Percentiles rank a stretch among this genome's conserved stretches.
phyloP scores from a whole-genome alignment of 2,888 invertebrate genomes.

The Esperia sulphurella region DNA sequence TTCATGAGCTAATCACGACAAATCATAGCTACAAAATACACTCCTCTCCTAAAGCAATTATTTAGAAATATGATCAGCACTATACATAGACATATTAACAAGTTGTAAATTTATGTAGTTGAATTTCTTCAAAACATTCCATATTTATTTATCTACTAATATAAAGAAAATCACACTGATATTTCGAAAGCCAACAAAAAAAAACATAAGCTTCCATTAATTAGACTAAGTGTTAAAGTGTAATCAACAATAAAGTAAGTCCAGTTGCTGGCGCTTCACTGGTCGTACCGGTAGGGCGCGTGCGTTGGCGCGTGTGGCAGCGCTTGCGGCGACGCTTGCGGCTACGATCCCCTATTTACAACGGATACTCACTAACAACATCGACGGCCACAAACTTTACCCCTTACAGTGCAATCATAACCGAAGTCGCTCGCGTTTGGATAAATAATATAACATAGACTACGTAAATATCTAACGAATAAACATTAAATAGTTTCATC shows the following conservation, averaged over 20 bases:
- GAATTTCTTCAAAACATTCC: slow-evolving; percentile 59
- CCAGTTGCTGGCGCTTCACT: slow-evolving; percentile 35
- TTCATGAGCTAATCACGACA: too few species aligned
- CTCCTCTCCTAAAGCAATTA: slow-evolving; percentile 25
- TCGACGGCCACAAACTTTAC: slow-evolving; percentile 29
- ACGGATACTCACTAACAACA: slow-evolving; percentile 33
- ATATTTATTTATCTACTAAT: slow-evolving; percentile 44
- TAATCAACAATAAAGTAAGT: slow-evolving; percentile 50
- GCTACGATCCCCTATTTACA: slow-evolving; percentile 35
- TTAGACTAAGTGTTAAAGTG: slow-evolving; percentile 52
- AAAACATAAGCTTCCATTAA: slow-evolving; percentile 71
- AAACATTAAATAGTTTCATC: slow-evolving; percentile 48
- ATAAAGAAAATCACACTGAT: slow-evolving; percentile 73
- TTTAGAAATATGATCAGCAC: slow-evolving; percentile 19
- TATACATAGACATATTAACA: slow-evolving; percentile 24
- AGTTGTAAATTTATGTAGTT: slow-evolving; percentile 37
- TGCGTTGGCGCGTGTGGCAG: slow-evolving; percentile 15
- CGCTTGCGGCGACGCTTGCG: slow-evolving; percentile 25
- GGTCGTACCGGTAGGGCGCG: slow-evolving; percentile 17
- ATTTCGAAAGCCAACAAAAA: slow-evolving; percentile 75
- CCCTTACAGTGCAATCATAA: slow-evolving; percentile 18
- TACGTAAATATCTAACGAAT: slow-evolving; percentile 45
- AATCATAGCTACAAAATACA: background rate
- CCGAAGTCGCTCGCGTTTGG: slow-evolving; percentile 15
- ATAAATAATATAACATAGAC: slow-evolving; percentile 36